Percentiles rank a stretch among this genome's conserved stretches.
Evolutionary conservation across 2,113 vertebrate species (phyloP).

Genomic region (Alouatta palliata): DNA sequence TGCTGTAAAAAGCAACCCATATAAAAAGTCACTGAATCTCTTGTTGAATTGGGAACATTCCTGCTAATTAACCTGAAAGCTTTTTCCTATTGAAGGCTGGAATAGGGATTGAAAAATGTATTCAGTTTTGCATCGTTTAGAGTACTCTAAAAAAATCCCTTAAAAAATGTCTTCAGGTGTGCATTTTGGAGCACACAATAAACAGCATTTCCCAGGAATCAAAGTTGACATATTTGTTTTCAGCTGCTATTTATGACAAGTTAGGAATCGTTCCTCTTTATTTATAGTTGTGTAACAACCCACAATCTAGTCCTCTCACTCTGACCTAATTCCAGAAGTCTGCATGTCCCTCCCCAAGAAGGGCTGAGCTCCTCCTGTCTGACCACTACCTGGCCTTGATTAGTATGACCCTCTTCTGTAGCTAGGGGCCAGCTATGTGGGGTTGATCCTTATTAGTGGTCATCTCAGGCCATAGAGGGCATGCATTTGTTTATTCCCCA

Average conservation of each 20-base stretch:
- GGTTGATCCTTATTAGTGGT: too few species aligned
- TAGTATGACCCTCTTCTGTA: neutral
- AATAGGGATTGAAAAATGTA: constrained; percentile 26
- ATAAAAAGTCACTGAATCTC: neutral
- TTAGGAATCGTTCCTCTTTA: neutral
- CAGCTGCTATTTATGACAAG: constrained; percentile 1
- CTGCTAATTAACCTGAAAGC: constrained; percentile 40
- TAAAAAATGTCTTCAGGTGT: neutral
- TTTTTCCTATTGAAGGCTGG: neutral
- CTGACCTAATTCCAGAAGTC: neutral
- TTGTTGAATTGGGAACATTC: constrained; percentile 41
- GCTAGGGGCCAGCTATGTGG: neutral
- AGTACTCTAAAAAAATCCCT: neutral
- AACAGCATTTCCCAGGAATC: constrained; percentile 30
- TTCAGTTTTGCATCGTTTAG: neutral
- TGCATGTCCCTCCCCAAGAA: too few species aligned
- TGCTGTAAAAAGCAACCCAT: neutral
- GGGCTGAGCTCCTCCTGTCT: neutral
- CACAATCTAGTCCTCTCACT: neutral
- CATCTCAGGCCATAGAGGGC: neutral
- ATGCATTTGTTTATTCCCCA: neutral
- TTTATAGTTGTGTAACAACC: neutral
- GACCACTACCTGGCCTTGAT: neutral
- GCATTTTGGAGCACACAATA: neutral
- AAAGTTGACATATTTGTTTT: neutral